Base-by-base conservation (phyloP, 2,888 invertebrate species). In the Emesis furor region DNA sequence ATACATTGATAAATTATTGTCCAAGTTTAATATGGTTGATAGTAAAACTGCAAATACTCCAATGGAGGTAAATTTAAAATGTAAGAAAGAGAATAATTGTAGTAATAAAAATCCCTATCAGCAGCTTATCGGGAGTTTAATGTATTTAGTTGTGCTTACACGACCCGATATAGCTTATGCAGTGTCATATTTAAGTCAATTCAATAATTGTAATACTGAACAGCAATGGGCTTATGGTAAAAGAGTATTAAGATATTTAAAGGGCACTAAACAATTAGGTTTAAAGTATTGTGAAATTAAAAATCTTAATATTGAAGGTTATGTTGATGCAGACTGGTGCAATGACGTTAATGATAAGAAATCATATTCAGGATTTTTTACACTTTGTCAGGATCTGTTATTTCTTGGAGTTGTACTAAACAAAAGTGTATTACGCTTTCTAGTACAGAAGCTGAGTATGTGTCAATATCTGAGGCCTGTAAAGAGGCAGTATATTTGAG, bases 341-440 rank as follows among this genome's bases (percentile, higher is more conserved):
- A 35, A 35, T 35, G 35, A 35, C 6, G 35, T 35, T 35, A 35
- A 35, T 6, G 35, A 42, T 42, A 42, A 8, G 42, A 42, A 73
- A 75, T 75, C 79, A 59, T 75, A 79, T 73, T 42, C 75, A 59
- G 79, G 79, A 39, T 79, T 46, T 71, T 79, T 75, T 79, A 30
- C 59, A 68, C 42, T 46, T 32, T 73, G 10, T 24, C 46, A 67
- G 74, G 39, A 17, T 42, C 42, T 42, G 42, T 42, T 42, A 42
- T 42, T 8, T 42, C 42, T 42, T 42, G 42, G 42, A 42, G 42
- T 42, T 42, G 8, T 42, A 6, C 8, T 42, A 42, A 42, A 8
- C 42, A 42, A 42, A 42, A 42, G 8, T 42, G 42, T 42, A 8
- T 42, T 8, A 8, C 42, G 8, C 42, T 42, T 8, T 42, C 42